Evolutionary conservation across 2,113 vertebrate species (phyloP).

Genomic region (Grammomys dolichurus): DNA sequence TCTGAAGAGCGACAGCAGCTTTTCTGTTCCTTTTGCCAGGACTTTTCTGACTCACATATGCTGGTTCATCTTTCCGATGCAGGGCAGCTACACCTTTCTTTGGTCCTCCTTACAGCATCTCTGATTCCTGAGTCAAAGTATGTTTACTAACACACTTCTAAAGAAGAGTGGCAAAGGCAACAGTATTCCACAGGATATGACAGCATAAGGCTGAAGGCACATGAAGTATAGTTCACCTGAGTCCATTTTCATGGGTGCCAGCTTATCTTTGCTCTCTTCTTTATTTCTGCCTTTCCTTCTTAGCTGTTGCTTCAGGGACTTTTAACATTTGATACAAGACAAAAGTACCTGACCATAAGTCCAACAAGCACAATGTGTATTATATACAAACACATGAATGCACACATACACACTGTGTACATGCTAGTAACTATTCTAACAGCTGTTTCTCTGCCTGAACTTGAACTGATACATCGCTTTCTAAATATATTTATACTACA

Average conservation of each 20-base stretch:
- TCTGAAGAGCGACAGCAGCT: neutral
- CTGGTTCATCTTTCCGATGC: neutral
- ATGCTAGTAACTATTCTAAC: neutral
- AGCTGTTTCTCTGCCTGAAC: slow-evolving; percentile 34
- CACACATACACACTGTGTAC: neutral
- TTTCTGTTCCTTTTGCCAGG: neutral
- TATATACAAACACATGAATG: neutral
- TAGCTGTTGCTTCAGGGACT: neutral
- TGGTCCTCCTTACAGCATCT: neutral
- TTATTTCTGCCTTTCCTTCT: neutral
- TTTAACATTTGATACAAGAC: neutral
- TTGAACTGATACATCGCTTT: neutral
- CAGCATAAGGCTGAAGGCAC: neutral
- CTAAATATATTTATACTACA: neutral
- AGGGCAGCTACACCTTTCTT: neutral
- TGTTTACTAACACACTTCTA: neutral
- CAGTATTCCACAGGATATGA: neutral
- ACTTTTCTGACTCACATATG: neutral
- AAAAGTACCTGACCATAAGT: neutral
- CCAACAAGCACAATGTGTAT: neutral
- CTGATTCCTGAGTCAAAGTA: neutral
- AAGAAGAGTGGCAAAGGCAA: neutral
- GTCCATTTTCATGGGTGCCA: neutral
- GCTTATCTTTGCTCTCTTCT: neutral
- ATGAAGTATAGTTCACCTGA: neutral